Evolutionary conservation across 2,888 invertebrate species (phyloP).

Genomic region (Didymodactylos carnosus): DNA sequence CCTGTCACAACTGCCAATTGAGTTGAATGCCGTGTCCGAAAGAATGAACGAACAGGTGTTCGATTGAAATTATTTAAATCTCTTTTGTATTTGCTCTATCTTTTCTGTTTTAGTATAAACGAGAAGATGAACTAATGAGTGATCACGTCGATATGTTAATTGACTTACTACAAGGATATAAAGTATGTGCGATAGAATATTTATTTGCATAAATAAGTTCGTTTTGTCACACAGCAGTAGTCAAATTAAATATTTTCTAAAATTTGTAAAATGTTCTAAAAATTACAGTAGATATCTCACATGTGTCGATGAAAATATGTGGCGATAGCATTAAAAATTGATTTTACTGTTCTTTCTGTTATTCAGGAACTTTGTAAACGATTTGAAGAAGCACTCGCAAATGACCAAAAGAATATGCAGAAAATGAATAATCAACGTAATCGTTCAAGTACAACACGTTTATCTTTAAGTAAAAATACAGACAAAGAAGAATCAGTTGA

Average conservation of each 20-base stretch:
- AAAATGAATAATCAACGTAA: slow-evolving; percentile 25
- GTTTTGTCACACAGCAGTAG: no score
- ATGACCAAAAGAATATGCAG: slow-evolving; percentile 29
- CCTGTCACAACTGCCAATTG: slow-evolving; percentile 24
- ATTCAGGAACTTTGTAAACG: slow-evolving; percentile 32
- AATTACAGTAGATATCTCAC: no score
- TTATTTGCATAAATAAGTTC: neutral
- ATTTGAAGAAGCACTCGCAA: slow-evolving; percentile 31
- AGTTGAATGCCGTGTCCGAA: slow-evolving; percentile 26
- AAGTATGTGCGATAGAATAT: neutral
- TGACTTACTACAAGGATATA: neutral
- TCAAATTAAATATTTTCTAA: no score
- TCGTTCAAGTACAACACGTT: neutral
- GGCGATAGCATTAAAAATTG: no score
- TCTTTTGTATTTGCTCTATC: neutral
- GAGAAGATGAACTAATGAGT: neutral
- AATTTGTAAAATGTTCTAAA: no score
- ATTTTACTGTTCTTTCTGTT: neutral
- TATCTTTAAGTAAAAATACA: no score
- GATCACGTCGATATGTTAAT: neutral
- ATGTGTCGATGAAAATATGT: neutral
- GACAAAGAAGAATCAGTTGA: no score
- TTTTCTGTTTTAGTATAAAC: neutral
- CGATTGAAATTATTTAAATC: no score
- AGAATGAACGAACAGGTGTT: slow-evolving; percentile 26